Evolutionary conservation across 2,797 vertebrate species (phyloP), one percentile per base, ranked within the genome.

Genomic region (Platalea minor): DNA sequence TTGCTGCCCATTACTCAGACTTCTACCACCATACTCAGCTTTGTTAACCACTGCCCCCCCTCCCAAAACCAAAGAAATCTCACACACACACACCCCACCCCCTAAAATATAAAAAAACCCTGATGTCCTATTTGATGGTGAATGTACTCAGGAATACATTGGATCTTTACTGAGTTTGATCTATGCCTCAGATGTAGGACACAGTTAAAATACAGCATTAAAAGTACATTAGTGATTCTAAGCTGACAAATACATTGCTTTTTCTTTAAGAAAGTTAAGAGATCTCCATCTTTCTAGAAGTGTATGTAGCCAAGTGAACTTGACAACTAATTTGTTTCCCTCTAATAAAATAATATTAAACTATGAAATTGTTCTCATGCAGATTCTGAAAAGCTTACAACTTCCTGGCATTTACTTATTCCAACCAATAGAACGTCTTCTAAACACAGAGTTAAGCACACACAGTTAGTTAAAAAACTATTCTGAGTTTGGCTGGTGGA

Each of bases 101-200:
- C 7, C 5, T 3, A 3, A 48, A 61, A n/a, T 3, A 48, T 3
- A 9, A 10, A n/a, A 33, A 67, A 28, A 4, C 1, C 3, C 4
- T 37, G 37, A 60, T 45, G 39, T 39, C 17, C n/a, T 86, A 3
- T 74, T 69, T 53, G 24, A 64, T 21, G 10, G 43, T 13, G 14
- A 68, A 84, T 4, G 10, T n/a, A 68, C n/a, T 37, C 29, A 54
- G 9, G n/a, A 85, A 65, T 17, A 72, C 17, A 37, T 18, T 7
- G 24, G 13, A 63, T 31, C 64, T 67, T 76, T 59, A 59, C 9
- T 15, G 25, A 83, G 13, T 67, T 59, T 73, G 23, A 85, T 11
- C 23, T 37, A 54, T 19, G 23, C 41, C 35, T 92, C 46, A 61
- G 41, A 73, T 24, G 14, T 9, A 67, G 18, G 61, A 84, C n/a